Percentiles rank a stretch among this genome's conserved stretches.
These are phyloP conservation scores for Erpetoichthys calabaricus DNA, from an alignment of 2,797 vertebrate genomes.

Conservation along the genomic window DNA sequence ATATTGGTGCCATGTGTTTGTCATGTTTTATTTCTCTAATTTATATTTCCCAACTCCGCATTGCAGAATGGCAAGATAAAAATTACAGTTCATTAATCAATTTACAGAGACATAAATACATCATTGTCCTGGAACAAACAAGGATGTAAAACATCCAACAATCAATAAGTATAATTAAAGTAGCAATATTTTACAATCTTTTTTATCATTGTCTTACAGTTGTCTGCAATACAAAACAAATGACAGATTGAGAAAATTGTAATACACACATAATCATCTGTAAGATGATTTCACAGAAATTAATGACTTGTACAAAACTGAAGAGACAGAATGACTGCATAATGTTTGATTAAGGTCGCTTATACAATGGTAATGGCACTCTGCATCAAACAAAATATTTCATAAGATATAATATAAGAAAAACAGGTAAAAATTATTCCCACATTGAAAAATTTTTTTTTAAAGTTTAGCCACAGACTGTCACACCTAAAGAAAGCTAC, in stretches of 20 bases:
- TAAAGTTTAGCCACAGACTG: no score
- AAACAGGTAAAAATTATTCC: no score
- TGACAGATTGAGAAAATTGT: constrained; percentile 28
- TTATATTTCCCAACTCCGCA: constrained; percentile 22
- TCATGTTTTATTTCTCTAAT: constrained; percentile 16
- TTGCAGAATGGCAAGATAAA: constrained; percentile 23
- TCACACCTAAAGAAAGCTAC: no score
- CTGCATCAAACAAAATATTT: no score
- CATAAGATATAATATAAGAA: no score
- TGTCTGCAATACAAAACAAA: constrained; percentile 26
- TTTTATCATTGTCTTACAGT: constrained; percentile 27
- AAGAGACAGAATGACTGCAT: background rate
- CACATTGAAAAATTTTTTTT: no score
- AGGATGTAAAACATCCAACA: constrained; percentile 30
- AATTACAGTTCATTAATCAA: constrained; percentile 30
- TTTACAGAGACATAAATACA: constrained; percentile 27
- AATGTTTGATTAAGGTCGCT: no score
- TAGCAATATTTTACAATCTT: constrained; percentile 23
- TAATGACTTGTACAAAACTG: constrained; percentile 38
- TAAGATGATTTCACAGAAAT: constrained; percentile 36
- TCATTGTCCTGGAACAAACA: constrained; percentile 35
- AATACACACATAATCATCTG: constrained; percentile 33
- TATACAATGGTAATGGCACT: no score
- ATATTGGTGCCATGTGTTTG: background rate
- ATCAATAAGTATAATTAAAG: constrained; percentile 42